Evolutionary conservation across 1,140 invertebrate species (phyloP).

Genomic region (Saxidomus purpurata): DNA sequence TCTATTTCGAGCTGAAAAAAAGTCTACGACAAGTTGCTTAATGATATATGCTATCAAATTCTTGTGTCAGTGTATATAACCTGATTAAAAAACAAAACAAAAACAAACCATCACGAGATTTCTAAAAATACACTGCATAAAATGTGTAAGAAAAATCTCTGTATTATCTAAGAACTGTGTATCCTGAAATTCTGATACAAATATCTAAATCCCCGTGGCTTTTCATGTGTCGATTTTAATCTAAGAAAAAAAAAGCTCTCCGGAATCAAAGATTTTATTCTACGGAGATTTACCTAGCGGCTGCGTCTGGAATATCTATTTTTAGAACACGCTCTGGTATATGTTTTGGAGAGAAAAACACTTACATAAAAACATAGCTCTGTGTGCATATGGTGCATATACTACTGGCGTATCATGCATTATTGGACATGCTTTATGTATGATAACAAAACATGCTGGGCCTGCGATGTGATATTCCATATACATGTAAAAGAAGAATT

Average conservation of each 20-base stretch:
- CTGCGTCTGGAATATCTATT: slow-evolving; percentile 7
- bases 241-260: slow-evolving; percentile 8
- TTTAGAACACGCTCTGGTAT: slow-evolving; percentile 6
- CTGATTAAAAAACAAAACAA: too few species aligned
- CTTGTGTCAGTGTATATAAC: too few species aligned
- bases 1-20: too few species aligned
- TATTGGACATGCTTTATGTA: neutral
- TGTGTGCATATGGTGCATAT: neutral
- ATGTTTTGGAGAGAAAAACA: neutral
- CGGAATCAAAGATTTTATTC: neutral
- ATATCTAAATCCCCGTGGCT: neutral
- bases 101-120: too few species aligned
- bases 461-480: too few species aligned
- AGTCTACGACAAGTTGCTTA: too few species aligned
- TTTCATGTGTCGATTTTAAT: slow-evolving; percentile 24
- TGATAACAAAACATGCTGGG: neutral
- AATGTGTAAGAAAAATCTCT: too few species aligned
- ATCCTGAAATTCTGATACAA: neutral
- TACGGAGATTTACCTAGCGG: neutral
- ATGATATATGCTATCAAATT: too few species aligned
- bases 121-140: too few species aligned
- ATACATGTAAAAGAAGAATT: too few species aligned
- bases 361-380: neutral
- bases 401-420: neutral
- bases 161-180: too few species aligned